phyloP scores from a whole-genome alignment of 1,140 invertebrate species.

The Stenopsyche tienmushanensis region DNA sequence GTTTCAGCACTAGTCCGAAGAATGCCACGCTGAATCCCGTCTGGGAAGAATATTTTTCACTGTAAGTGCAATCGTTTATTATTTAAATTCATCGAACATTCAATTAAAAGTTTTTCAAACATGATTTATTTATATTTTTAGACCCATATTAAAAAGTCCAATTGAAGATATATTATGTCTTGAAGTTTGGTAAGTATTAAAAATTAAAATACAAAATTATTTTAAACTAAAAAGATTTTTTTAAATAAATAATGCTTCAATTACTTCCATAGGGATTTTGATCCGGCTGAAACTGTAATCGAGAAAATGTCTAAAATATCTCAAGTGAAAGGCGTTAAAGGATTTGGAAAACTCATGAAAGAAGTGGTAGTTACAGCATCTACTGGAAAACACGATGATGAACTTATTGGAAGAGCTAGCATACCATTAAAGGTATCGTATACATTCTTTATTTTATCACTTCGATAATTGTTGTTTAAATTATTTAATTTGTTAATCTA shows the following conservation, averaged over 20 bases:
- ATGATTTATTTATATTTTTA: conserved; percentile 46
- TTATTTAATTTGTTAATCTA: not conserved
- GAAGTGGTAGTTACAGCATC: conserved; percentile 95
- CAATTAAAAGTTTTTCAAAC: not conserved
- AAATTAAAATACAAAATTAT: not conserved
- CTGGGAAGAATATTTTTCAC: conserved; percentile 97
- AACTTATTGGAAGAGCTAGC: conserved; percentile 87
- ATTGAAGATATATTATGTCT: conserved; percentile 66
- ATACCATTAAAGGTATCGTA: conserved; percentile 76
- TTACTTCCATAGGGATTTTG: conserved; percentile 71
- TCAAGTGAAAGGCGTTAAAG: conserved; percentile 80
- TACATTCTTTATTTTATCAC: not conserved
- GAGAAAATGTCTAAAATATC: conserved; percentile 85
- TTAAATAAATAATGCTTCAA: conserved; percentile 13
- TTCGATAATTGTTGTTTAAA: not conserved
- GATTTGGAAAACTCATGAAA: conserved; percentile 83
- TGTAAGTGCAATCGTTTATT: conserved; percentile 68
- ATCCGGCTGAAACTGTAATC: conserved; percentile 83
- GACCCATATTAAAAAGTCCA: conserved; percentile 63
- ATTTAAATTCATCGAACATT: not conserved
- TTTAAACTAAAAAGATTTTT: conserved; percentile 10
- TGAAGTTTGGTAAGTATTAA: conserved; percentile 69
- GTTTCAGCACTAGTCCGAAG: conserved; percentile 90
- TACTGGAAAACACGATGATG: conserved; percentile 90
- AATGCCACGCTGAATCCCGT: conserved; percentile 82